Percentiles rank a stretch among this genome's conserved stretches.
These are phyloP conservation scores for Larimichthys crocea DNA, from an alignment of 2,113 vertebrate species.

Conservation along the genomic window DNA sequence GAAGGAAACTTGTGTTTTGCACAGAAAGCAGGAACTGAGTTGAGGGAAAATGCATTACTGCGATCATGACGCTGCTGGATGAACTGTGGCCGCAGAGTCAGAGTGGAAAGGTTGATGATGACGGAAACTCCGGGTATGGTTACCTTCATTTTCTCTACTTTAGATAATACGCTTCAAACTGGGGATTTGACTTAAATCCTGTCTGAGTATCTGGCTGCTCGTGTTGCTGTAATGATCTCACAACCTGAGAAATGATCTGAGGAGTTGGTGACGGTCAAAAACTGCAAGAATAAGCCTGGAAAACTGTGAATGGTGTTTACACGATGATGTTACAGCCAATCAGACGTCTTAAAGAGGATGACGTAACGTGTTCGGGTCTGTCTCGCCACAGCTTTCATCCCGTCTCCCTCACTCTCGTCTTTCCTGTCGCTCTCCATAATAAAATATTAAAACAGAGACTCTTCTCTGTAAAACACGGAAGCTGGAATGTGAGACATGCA, in stretches of 20 bases:
- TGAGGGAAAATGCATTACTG: neutral
- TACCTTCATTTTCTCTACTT: conserved; percentile 25
- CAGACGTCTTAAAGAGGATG: neutral
- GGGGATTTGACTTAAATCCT: conserved; percentile 15
- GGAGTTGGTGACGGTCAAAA: neutral
- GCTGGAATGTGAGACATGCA: conserved; percentile 57
- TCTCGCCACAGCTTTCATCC: neutral
- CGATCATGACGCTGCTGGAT: neutral
- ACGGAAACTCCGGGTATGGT: conserved; percentile 3
- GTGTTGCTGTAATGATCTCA: neutral
- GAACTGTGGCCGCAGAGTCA: no score
- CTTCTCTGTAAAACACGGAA: neutral
- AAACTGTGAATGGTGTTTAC: neutral
- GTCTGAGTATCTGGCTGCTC: conserved; percentile 2
- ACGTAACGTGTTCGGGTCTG: neutral
- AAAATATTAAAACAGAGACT: conserved; percentile 4
- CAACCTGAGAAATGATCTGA: neutral
- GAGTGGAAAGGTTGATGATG: neutral
- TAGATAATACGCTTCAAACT: conserved; percentile 21
- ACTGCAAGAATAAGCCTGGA: neutral
- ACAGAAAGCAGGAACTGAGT: neutral
- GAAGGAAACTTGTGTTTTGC: neutral
- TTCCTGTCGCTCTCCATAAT: neutral
- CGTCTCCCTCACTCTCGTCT: neutral
- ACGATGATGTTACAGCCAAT: no score